Conservation (phyloP, 2,797 vertebrate genomes). For the Pygocentrus nattereri region DNA sequence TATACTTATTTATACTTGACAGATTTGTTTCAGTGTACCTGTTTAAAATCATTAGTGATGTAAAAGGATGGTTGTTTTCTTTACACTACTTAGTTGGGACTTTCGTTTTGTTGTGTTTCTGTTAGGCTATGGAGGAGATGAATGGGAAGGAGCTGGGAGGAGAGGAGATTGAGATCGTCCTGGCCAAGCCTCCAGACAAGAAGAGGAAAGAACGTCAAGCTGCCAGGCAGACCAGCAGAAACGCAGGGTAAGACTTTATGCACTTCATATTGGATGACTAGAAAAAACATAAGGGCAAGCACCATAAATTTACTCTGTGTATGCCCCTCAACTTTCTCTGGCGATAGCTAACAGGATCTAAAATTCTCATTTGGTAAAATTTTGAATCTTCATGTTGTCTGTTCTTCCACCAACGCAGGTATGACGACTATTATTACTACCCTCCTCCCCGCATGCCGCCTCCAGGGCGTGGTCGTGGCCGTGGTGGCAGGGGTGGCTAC, state of each 20-base stretch:
- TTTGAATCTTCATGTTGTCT: background rate
- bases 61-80: too few species aligned
- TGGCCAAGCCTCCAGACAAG: slow-evolving; percentile 99
- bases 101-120: background rate
- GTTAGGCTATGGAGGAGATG: slow-evolving; percentile 98
- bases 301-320: background rate
- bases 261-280: background rate
- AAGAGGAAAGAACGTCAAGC: slow-evolving; percentile 99
- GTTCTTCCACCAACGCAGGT: slow-evolving; percentile 76
- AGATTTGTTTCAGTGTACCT: background rate
- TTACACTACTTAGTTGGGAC: too few species aligned
- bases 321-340: background rate
- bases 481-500: slow-evolving; percentile 93
- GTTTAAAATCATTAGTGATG: too few species aligned
- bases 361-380: too few species aligned
- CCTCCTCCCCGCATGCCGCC: slow-evolving; percentile 97
- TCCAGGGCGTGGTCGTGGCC: slow-evolving; percentile 92
- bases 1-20: background rate
- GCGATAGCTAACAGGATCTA: background rate
- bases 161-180: slow-evolving; percentile 97
- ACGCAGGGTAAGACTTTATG: slow-evolving; percentile 84
- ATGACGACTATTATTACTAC: slow-evolving; percentile 99
- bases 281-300: background rate
- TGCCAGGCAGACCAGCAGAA: slow-evolving; percentile 94
- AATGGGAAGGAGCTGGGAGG: slow-evolving; percentile 97